These are phyloP conservation scores for Ips nitidus DNA, from an alignment of 1,140 invertebrate species.

Conservation along the genomic window DNA sequence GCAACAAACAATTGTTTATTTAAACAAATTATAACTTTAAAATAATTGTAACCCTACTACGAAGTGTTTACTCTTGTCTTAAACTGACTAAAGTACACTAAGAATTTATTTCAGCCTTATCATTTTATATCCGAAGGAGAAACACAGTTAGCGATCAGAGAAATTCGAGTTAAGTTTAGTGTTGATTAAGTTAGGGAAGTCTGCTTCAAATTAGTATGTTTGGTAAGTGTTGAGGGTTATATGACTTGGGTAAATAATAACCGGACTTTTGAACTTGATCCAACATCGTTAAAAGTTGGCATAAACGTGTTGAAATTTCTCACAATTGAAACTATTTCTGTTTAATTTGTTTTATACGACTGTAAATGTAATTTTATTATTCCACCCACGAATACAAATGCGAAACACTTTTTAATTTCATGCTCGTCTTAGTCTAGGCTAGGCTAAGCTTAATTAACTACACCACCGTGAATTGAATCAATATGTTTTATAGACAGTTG, in stretches of 20 bases:
- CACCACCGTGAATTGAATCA: no score
- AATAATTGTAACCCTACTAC: background rate
- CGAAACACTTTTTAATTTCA: background rate
- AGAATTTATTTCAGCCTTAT: background rate
- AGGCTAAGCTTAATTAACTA: no score
- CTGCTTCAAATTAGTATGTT: no score
- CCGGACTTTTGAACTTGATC: background rate
- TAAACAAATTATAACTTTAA: slow-evolving; percentile 1
- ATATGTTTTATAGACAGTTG: no score
- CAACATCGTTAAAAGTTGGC: background rate
- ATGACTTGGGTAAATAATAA: no score
- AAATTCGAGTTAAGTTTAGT: no score
- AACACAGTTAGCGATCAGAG: background rate
- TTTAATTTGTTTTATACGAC: background rate
- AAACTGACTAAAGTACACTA: background rate
- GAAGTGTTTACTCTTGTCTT: background rate
- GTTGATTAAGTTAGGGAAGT: no score
- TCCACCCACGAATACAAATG: background rate
- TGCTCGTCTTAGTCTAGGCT: background rate
- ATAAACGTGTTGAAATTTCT: background rate
- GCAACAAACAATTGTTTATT: slow-evolving; percentile 1
- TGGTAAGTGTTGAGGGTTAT: no score
- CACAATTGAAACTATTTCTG: background rate
- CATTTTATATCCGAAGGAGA: background rate
- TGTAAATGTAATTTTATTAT: background rate